Evolutionary conservation across 2,113 vertebrate species (phyloP).

Genomic region (Speoplatyrhinus poulsoni): DNA sequence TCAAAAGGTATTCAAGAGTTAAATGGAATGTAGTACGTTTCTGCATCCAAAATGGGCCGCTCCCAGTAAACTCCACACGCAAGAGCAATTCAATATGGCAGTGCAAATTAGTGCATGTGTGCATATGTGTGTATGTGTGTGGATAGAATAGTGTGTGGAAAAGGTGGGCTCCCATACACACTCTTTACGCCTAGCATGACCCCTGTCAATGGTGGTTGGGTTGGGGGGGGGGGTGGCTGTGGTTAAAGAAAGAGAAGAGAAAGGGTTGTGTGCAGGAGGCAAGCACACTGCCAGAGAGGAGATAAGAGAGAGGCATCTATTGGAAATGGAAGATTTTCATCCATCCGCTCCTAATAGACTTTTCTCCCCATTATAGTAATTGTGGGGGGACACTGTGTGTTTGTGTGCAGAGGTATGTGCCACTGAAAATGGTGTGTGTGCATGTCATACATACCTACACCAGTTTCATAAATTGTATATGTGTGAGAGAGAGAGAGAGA

Average conservation of each 20-base stretch:
- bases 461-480: too few relatives aligned
- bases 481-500: background rate
- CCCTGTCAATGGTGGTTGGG: background rate
- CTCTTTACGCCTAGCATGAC: slow-evolving; percentile 37
- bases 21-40: slow-evolving; percentile 13
- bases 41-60: slow-evolving; percentile 23
- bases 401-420: slow-evolving; percentile 7
- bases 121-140: background rate
- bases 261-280: background rate
- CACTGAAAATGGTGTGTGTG: too few relatives aligned
- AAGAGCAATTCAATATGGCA: slow-evolving; percentile 21
- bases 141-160: background rate
- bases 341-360: slow-evolving; percentile 31
- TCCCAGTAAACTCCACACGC: slow-evolving; percentile 3
- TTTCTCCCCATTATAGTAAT: slow-evolving; percentile 33
- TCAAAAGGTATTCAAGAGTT: background rate
- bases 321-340: slow-evolving; percentile 4
- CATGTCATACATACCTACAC: background rate
- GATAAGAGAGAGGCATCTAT: background rate
- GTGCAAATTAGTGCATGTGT: slow-evolving; percentile 20
- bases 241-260: background rate
- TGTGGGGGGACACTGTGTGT: slow-evolving; percentile 1
- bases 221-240: background rate
- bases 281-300: background rate
- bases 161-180: slow-evolving; percentile 5